phyloP scores from a whole-genome alignment of 2,797 vertebrate species.

The Aldrovandia affinis region DNA sequence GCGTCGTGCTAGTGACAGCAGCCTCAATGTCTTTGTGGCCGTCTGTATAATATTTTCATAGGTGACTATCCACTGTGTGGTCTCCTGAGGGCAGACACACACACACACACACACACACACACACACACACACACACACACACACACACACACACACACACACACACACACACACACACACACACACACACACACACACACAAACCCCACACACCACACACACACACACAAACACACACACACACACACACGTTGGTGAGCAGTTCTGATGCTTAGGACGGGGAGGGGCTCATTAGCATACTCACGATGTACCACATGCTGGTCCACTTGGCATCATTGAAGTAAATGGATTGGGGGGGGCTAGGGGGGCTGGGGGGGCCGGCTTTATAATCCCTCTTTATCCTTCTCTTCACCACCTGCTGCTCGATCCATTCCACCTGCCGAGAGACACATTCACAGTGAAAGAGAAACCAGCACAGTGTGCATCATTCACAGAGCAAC shows the following conservation, averaged over 20 bases:
- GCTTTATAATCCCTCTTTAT: conserved; percentile 95
- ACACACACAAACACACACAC: conserved; percentile 5
- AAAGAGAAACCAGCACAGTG: conserved; percentile 13
- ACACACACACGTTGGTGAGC: neutral
- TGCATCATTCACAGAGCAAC: neutral
- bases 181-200: neutral
- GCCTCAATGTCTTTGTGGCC: no score
- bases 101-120: neutral
- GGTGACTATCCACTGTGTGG: no score
- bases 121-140: conserved; percentile 17
- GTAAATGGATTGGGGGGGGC: conserved; percentile 81
- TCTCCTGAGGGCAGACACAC: neutral
- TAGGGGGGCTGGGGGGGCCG: conserved; percentile 73
- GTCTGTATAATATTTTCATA: no score
- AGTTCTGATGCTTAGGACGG: conserved; percentile 46
- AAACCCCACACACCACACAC: conserved; percentile 17
- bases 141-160: conserved; percentile 5
- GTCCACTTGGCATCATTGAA: conserved; percentile 99
- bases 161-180: conserved; percentile 8
- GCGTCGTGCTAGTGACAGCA: no score
- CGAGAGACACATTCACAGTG: conserved; percentile 35
- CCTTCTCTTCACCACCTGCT: conserved; percentile 94
- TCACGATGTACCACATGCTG: conserved; percentile 99
- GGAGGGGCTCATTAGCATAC: conserved; percentile 54
- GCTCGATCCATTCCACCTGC: conserved; percentile 98